phyloP scores from a whole-genome alignment of 2,113 vertebrate genomes.

The Marcusenius ussheri region DNA sequence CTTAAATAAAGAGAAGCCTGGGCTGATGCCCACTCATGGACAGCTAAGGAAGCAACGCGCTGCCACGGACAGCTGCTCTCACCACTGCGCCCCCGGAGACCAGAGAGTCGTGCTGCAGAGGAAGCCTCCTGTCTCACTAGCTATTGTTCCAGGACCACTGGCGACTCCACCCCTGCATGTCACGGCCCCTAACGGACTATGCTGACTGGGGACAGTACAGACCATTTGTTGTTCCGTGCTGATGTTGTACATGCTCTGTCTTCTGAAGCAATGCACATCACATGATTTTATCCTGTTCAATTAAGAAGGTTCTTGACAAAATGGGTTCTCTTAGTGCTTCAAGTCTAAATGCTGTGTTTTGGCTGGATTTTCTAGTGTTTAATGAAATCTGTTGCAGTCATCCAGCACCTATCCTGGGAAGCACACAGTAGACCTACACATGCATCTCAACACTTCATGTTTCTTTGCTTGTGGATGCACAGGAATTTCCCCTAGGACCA shows the following conservation, averaged over 20 bases:
- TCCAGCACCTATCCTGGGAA: neutral
- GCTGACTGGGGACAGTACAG: neutral
- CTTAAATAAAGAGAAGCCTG: slow-evolving; percentile 21
- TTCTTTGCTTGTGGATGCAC: neutral
- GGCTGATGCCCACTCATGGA: neutral
- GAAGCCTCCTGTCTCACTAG: slow-evolving; percentile 29
- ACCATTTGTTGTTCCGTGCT: neutral
- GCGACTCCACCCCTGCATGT: neutral
- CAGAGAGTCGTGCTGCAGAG: neutral
- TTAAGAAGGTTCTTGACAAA: neutral
- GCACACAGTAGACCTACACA: neutral
- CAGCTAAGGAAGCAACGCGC: neutral
- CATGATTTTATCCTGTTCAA: neutral
- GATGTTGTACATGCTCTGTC: neutral
- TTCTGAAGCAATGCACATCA: neutral
- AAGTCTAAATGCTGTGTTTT: neutral
- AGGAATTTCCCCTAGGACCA: neutral
- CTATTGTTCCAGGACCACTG: slow-evolving; percentile 31
- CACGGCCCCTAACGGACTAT: neutral
- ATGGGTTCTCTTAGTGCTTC: neutral
- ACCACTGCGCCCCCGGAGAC: neutral
- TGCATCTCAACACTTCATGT: neutral
- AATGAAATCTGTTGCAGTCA: neutral
- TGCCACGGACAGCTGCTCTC: slow-evolving; percentile 22
- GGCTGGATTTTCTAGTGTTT: neutral